Evolutionary conservation across 2,888 invertebrate species (phyloP).

Genomic region (Trilocha varians): DNA sequence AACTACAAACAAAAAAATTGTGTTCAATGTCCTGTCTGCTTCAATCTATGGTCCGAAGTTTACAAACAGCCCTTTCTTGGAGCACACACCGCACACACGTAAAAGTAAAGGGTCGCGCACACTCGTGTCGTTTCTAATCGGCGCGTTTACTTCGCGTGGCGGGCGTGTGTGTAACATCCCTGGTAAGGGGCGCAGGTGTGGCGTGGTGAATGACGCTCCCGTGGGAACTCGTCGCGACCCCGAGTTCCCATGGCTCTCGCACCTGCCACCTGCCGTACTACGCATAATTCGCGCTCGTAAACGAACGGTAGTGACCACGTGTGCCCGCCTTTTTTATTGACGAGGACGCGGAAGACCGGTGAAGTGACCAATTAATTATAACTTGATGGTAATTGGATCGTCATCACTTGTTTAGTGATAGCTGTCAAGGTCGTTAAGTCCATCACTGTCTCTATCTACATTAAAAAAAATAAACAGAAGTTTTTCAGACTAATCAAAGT

Average conservation of each 20-base stretch:
- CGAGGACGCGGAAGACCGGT: slow-evolving; percentile 64
- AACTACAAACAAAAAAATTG: too few relatives aligned
- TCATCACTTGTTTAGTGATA: too few relatives aligned
- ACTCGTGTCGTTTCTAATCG: slow-evolving; percentile 48
- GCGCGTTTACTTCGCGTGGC: slow-evolving; percentile 67
- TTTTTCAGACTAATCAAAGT: too few relatives aligned
- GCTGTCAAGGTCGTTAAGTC: too few relatives aligned
- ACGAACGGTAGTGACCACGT: slow-evolving; percentile 74
- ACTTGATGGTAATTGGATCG: too few relatives aligned
- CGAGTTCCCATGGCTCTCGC: slow-evolving; percentile 59
- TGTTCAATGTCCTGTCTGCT: too few relatives aligned
- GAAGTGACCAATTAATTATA: slow-evolving; percentile 58
- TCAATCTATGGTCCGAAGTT: not conserved
- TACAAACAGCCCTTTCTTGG: slow-evolving; percentile 3
- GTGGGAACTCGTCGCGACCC: slow-evolving; percentile 67
- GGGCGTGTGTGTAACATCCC: slow-evolving; percentile 64
- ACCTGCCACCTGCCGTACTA: slow-evolving; percentile 71
- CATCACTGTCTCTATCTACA: too few relatives aligned
- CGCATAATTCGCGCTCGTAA: slow-evolving; percentile 73
- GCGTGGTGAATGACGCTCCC: slow-evolving; percentile 62
- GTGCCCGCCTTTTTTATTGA: slow-evolving; percentile 52
- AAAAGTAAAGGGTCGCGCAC: slow-evolving; percentile 23
- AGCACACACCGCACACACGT: not conserved
- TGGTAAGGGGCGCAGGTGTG: slow-evolving; percentile 70
- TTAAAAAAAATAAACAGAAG: too few relatives aligned